Evolutionary conservation across 2,888 invertebrate species (phyloP), one percentile per base, ranked within the genome.

Genomic region (Eupelmus urozonus): DNA sequence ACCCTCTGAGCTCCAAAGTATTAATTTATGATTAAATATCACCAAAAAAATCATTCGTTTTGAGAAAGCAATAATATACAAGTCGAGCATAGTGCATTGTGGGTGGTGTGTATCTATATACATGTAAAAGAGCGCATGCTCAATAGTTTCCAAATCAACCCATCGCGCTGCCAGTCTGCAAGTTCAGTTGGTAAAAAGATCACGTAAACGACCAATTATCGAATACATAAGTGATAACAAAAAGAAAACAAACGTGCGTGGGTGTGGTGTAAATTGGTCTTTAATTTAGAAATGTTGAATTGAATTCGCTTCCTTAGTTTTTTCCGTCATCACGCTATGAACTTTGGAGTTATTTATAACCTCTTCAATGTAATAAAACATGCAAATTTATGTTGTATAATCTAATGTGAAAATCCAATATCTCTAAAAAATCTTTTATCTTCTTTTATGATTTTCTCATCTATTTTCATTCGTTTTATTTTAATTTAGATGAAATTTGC

Each of bases 211-310:
- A 62, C 25, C 65, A 20, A 71, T 63, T 63, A n/a, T n/a, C n/a
- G n/a, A n/a, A n/a, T n/a, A n/a, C n/a, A n/a, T n/a, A 71, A 66
- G 42, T 66, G 42, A 60, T 72, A 72, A 67, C 16, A 72, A 72
- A 65, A 65, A 42, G 66, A 77, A 66, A 72, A 72, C 23, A 66
- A 66, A 66, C 23, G 29, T n/a, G 27, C 23, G 42, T 65, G 60
- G 71, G 66, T 66, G 72, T 77, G 60, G 72, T 53, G n/a, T 23
- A 49, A 63, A 25, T 59, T n/a, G 20, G 18, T 9, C 29, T 65
- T 23, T 1, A 45, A 67, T 59, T 65, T 59, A 42, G 7, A 71
- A 60, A 65, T 60, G 13, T 66, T 65, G 59, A 60, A 66, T 72
- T 40, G 49, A 65, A 65, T 7, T 57, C 40, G 18, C 29, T 55